Conservation (phyloP, 2,113 vertebrate genomes). For the Eurystomus gularis region DNA sequence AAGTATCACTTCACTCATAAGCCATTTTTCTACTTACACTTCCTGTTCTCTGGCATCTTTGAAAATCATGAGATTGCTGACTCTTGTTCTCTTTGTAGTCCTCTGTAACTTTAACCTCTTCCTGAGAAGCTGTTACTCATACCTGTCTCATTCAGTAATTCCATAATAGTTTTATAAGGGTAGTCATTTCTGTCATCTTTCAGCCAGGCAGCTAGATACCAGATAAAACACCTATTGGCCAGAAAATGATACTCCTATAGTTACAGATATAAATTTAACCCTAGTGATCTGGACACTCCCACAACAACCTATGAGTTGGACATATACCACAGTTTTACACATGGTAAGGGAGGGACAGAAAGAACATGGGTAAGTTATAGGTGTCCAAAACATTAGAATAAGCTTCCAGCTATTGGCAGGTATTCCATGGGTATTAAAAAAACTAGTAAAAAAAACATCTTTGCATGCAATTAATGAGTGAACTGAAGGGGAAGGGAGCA, state of each 20-base stretch:
- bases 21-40: background rate
- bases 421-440: background rate
- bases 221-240: background rate
- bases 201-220: background rate
- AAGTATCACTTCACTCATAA: background rate
- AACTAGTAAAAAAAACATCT: rapidly evolving
- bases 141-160: background rate
- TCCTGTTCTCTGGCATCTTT: background rate
- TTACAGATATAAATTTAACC: background rate
- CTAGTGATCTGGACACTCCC: background rate
- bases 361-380: background rate
- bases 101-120: background rate
- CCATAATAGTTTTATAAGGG: background rate
- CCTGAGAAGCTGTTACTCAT: background rate
- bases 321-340: background rate
- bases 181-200: background rate
- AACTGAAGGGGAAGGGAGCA: background rate
- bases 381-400: background rate
- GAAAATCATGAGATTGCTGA: background rate
- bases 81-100: background rate
- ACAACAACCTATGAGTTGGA: background rate
- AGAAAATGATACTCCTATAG: background rate
- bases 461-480: background rate
- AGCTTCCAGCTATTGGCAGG: background rate
- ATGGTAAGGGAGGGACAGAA: background rate